Evolutionary conservation across 2,888 invertebrate genomes (phyloP).

Genomic region (Brachycybe producta): DNA sequence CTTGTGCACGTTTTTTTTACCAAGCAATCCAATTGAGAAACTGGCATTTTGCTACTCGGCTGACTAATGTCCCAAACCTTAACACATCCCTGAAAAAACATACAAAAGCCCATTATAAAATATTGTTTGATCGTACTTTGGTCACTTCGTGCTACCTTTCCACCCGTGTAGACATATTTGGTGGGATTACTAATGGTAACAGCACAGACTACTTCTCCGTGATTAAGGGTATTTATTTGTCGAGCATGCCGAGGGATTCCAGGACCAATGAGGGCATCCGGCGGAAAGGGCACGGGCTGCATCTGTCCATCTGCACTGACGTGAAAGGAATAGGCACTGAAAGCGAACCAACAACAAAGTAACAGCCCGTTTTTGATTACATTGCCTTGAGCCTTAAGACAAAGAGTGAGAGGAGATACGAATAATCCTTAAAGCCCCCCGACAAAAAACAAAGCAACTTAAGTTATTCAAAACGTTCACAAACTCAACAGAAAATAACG

Average conservation of each 20-base stretch:
- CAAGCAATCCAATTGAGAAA: slow-evolving; percentile 76
- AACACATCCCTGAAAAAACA: no score
- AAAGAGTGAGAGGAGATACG: no score
- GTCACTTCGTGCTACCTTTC: no score
- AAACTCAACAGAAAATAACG: no score
- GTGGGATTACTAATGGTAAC: slow-evolving; percentile 84
- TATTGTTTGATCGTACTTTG: no score
- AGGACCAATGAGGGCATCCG: slow-evolving; percentile 81
- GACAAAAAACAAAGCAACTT: background rate
- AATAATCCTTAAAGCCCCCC: no score
- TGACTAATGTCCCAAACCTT: slow-evolving; percentile 95
- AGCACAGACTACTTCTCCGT: slow-evolving; percentile 95
- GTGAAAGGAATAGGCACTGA: slow-evolving; percentile 87
- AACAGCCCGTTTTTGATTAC: background rate
- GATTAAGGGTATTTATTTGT: slow-evolving; percentile 79
- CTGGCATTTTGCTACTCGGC: slow-evolving; percentile 69
- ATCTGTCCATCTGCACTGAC: slow-evolving; percentile 77
- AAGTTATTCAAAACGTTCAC: no score
- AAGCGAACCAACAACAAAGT: slow-evolving; percentile 15
- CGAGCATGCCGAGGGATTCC: slow-evolving; percentile 85
- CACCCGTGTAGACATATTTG: slow-evolving; percentile 92
- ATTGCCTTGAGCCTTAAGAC: no score
- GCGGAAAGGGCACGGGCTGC: slow-evolving; percentile 86
- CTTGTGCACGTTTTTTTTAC: slow-evolving; percentile 35
- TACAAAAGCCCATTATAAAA: no score